These are phyloP conservation scores for Mus caroli DNA, from an alignment of 2,797 vertebrate genomes.

Conservation along the genomic window DNA sequence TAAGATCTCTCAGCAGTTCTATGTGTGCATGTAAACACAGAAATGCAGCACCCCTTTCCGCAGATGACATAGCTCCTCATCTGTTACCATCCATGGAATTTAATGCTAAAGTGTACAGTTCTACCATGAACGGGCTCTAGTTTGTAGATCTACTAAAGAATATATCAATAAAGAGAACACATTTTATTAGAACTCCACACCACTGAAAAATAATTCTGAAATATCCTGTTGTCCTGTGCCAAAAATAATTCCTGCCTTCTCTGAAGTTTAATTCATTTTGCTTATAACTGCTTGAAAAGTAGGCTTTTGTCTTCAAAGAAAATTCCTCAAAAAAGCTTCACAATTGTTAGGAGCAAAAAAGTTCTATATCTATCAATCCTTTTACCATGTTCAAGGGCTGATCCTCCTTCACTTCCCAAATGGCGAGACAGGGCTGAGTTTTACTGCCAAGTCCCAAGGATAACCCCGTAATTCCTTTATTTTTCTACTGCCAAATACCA, in stretches of 20 bases:
- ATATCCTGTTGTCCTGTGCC: background rate
- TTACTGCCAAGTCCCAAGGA: background rate
- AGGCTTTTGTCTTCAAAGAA: background rate
- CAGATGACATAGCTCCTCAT: accelerated
- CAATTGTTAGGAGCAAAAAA: background rate
- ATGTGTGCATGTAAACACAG: background rate
- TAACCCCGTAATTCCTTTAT: background rate
- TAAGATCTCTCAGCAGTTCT: background rate
- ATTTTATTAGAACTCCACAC: background rate
- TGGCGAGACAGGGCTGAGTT: background rate
- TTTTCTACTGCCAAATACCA: conserved; percentile 8
- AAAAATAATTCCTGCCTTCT: background rate
- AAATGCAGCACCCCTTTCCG: accelerated
- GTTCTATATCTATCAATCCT: background rate
- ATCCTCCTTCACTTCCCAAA: conserved; percentile 9
- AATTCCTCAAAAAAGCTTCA: background rate
- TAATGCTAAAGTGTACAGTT: background rate
- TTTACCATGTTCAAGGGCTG: background rate
- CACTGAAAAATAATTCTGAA: conserved; percentile 6
- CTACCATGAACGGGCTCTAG: background rate
- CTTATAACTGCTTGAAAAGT: background rate
- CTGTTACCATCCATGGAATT: background rate
- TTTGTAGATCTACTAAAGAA: background rate
- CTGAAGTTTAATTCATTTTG: conserved; percentile 6
- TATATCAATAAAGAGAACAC: background rate